Evolutionary conservation across 2,888 invertebrate species (phyloP).

Genomic region (Emmelina monodactyla): DNA sequence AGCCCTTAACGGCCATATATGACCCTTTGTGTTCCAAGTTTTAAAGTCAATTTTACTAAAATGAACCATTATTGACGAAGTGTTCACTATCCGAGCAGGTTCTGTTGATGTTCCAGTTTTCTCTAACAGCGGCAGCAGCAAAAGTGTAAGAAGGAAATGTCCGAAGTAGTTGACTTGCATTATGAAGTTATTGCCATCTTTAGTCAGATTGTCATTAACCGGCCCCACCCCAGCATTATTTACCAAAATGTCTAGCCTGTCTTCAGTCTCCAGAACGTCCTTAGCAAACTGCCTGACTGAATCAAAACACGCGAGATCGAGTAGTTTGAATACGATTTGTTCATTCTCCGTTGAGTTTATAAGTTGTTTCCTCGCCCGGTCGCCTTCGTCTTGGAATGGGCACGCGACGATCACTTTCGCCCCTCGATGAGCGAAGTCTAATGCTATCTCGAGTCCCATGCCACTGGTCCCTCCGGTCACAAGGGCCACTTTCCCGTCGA

Average conservation of each 20-base stretch:
- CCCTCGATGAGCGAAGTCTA: slow-evolving; percentile 44
- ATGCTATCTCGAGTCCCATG: slow-evolving; percentile 47
- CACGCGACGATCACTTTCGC: slow-evolving; percentile 50
- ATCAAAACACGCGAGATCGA: slow-evolving; percentile 77
- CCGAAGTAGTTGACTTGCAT: slow-evolving; percentile 96
- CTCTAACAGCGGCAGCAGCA: slow-evolving; percentile 81
- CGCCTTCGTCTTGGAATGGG: slow-evolving; percentile 43
- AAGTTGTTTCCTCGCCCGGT: slow-evolving; percentile 64
- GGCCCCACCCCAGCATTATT: slow-evolving; percentile 87
- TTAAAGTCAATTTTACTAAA: slow-evolving; percentile 73
- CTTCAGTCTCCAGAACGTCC: slow-evolving; percentile 75
- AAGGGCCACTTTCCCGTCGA: slow-evolving; percentile 40
- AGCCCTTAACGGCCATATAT: slow-evolving; percentile 45
- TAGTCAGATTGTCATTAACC: slow-evolving; percentile 66
- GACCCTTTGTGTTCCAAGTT: slow-evolving; percentile 69
- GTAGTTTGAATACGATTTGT: slow-evolving; percentile 72
- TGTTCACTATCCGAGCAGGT: slow-evolving; percentile 78
- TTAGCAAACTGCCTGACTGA: slow-evolving; percentile 83
- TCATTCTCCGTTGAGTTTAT: slow-evolving; percentile 70
- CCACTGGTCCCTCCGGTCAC: slow-evolving; percentile 51
- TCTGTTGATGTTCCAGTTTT: slow-evolving; percentile 56
- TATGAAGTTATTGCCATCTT: slow-evolving; percentile 84
- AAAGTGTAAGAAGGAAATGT: slow-evolving; percentile 87
- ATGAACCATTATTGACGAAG: slow-evolving; percentile 78
- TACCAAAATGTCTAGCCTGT: slow-evolving; percentile 80